Conservation (phyloP, 1,140 invertebrate genomes). For the Drosophila melanogaster region Release_6_plus_ISO1_MT NC_004354.4:6618001-6618500, state of each 20-base stretch:
- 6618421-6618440: no score
- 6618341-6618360: background rate
- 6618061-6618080: slow-evolving; percentile 37
- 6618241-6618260: background rate
- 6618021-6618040: background rate
- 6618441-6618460: no score
- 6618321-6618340: background rate
- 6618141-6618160: no score
- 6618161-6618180: background rate
- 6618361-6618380: background rate
- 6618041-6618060: background rate
- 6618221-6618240: slow-evolving; percentile 1
- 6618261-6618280: slow-evolving; percentile 8
- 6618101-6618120: slow-evolving; percentile 6
- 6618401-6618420: background rate
- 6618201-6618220: slow-evolving; percentile 1
- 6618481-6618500: no score
- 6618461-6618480: no score
- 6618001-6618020: slow-evolving; percentile 6
- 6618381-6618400: background rate
- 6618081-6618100: slow-evolving; percentile 31
- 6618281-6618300: background rate
- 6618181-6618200: background rate
- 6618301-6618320: background rate
- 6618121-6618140: no score